phyloP scores from a whole-genome alignment of 2,797 vertebrate genomes.

The Clarias platycephalus region DNA sequence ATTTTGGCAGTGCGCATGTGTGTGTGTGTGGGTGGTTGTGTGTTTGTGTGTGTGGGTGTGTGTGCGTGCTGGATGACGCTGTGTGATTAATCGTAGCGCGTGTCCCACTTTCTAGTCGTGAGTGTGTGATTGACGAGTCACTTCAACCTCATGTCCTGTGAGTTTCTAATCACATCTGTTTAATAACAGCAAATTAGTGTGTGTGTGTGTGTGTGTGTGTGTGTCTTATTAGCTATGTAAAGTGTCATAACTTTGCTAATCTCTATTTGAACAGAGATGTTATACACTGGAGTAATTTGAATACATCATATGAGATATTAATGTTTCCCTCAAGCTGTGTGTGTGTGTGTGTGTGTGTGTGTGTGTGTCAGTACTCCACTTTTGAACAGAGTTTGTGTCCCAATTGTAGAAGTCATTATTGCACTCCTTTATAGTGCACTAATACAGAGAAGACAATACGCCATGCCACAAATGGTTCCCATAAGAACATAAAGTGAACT shows the following conservation, averaged over 20 bases:
- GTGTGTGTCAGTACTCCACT: not conserved
- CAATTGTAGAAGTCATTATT: not conserved
- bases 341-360: conserved; percentile 2
- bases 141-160: not conserved
- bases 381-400: not conserved
- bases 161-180: not conserved
- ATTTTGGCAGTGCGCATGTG: not conserved
- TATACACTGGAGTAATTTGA: not conserved
- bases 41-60: not conserved
- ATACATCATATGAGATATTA: conserved; percentile 4
- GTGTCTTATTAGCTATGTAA: conserved; percentile 3
- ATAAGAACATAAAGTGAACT: not conserved
- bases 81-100: not conserved
- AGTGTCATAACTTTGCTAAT: not conserved
- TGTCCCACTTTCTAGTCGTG: not conserved
- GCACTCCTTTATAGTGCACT: not conserved
- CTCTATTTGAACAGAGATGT: not conserved
- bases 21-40: conserved; percentile 1
- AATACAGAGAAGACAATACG: not conserved
- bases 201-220: conserved; percentile 1
- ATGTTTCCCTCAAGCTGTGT: conserved; percentile 3
- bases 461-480: not conserved
- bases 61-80: not conserved
- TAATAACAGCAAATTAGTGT: not conserved
- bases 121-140: conserved; percentile 7